Conservation (phyloP, 2,888 invertebrate genomes). For the Lasiommata megera region DNA sequence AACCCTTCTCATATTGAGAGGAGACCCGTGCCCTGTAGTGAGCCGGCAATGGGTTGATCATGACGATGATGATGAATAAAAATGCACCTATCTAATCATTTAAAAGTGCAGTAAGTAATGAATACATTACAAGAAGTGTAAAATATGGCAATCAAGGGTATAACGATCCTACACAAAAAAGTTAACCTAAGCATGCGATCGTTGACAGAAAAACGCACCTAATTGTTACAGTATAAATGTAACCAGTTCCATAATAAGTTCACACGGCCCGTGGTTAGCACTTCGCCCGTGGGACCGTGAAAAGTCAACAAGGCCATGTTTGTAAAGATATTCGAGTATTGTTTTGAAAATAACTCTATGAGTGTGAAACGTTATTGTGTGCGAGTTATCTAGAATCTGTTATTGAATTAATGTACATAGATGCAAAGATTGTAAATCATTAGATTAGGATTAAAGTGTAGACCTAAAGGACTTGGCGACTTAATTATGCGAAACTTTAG, state of each 20-base stretch:
- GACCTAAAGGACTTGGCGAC: no score
- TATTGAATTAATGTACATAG: not conserved
- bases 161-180: not conserved
- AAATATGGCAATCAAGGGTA: not conserved
- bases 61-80: no score
- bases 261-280: constrained; percentile 36
- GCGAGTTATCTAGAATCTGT: not conserved
- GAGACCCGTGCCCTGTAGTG: no score
- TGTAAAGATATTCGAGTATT: constrained; percentile 32
- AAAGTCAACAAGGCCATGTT: constrained; percentile 37
- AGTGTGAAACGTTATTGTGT: constrained; percentile 7
- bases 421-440: not conserved
- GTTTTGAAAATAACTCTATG: constrained; percentile 24
- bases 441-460: no score
- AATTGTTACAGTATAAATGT: constrained; percentile 8
- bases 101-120: no score
- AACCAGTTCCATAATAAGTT: constrained; percentile 30
- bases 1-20: no score
- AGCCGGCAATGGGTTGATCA: no score
- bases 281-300: constrained; percentile 36
- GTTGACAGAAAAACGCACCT: not conserved
- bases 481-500: no score
- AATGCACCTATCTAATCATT: no score
- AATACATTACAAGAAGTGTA: no score
- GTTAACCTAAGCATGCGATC: not conserved